Evolutionary conservation across 2,888 invertebrate species (phyloP), one percentile per base, ranked within the genome.

Genomic region (Clostera curtula): DNA sequence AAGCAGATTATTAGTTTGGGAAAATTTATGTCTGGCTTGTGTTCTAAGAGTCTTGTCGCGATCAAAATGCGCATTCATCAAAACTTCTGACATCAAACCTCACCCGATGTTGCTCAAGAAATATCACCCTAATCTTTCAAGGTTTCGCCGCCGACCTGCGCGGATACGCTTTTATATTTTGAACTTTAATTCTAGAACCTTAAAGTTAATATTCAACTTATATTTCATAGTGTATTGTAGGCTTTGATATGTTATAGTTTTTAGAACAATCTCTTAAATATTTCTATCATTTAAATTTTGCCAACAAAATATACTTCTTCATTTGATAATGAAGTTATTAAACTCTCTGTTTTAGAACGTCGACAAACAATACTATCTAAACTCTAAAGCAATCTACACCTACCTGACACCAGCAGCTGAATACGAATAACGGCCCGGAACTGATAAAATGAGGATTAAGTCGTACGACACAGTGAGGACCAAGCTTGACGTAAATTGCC

Each of bases 21-120:
- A 43, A 51, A 52, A 56, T 51, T 46, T 46, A 48, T 40, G 45
- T 34, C 43, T 43, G 49, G 56, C 58, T 58, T 59, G 56, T 60
- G 56, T 56, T 50, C 40, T 36, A 33, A 33, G 40, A 48, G 49
- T 52, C n/a, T n/a, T 51, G 38, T 34, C 27, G 31, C 29, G 44
- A 71, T 66, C 63, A 65, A 65, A 66, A 69, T 66, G 73, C 67
- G 57, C 71, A 73, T 72, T 69, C 71, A 71, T 73, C 64, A 64
- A 62, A 68, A 65, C 55, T 75, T 72, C 56, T 45, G 51, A 56
- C 56, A 57, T 34, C 32, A 45, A 38, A 42, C 47, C 45, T 50
- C 47, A 37, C 45, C 47, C 38, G 43, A 49, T 41, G 47, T 49
- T 29, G 36, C 40, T n/a, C 43, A 53, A 56, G 50, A 54, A 66